phyloP scores from a whole-genome alignment of 2,797 vertebrate species.

The Neosilurus mollespiculum region DNA sequence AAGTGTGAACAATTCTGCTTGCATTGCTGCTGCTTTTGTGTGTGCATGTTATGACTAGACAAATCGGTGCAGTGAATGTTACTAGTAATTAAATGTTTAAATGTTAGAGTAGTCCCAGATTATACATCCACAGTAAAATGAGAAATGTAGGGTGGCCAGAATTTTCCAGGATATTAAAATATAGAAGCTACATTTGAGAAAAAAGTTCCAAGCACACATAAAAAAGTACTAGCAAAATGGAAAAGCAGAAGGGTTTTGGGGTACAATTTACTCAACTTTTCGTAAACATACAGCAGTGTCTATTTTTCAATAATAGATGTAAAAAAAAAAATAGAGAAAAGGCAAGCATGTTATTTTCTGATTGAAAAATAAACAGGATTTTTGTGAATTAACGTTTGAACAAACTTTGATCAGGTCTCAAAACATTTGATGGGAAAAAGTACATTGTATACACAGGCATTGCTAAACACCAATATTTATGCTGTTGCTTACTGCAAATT shows the following conservation, averaged over 20 bases:
- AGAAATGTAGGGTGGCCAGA: not conserved
- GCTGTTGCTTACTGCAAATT: not conserved
- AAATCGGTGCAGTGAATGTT: not conserved
- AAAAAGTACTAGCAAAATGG: not conserved
- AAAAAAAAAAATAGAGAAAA: not conserved
- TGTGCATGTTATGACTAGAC: not conserved
- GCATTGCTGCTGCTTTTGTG: not conserved
- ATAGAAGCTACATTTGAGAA: not conserved
- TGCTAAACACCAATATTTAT: constrained; percentile 2
- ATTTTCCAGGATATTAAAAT: not conserved
- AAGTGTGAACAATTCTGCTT: not conserved
- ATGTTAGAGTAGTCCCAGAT: not conserved
- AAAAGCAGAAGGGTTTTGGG: not conserved
- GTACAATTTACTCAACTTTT: too few relatives aligned
- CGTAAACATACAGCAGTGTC: not conserved
- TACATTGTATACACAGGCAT: not conserved
- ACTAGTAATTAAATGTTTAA: not conserved
- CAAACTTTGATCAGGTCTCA: not conserved
- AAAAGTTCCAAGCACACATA: not conserved
- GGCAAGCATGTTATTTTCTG: not conserved
- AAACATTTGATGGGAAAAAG: not conserved
- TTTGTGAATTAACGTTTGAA: not conserved
- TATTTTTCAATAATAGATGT: not conserved
- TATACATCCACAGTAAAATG: too few relatives aligned
- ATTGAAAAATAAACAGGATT: not conserved